Base-by-base conservation (phyloP, 2,113 vertebrate species). In the Bubo blakistoni region DNA sequence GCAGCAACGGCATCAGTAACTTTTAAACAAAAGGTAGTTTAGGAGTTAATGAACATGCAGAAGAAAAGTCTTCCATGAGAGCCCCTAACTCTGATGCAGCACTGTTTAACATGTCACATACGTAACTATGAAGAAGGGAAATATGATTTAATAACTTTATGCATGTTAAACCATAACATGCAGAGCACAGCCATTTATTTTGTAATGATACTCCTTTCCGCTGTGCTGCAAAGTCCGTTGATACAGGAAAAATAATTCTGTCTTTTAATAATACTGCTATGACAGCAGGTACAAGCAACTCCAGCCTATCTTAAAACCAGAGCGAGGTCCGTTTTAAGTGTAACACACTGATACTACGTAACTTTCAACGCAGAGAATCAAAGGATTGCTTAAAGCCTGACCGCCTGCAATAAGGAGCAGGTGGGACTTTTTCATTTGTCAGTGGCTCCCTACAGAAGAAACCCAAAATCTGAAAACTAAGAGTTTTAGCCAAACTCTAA, bases 51-150 rank as follows among this genome's bases (percentile, higher is more conserved):
- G 9, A 38, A 44, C 4, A 51, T 3, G 27, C 44, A 46, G 63
- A 83, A 59, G 18, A 51, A 29, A 72, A 12, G 19, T 10, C 25
- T 16, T 71, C 83, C 52, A 18, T 10, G 51, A 34, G 27, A 71
- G 42, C 44, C n/a, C 16, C 22, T 36, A 72, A 32, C 54, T 65
- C 32, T 2, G 18, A 15, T 8, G 5, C 38, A 62, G 58, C 47
- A 20, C 36, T 10, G 29, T 46, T 62, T 66, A 62, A 86, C 51
- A 36, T 0, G 8, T 73, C 78, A 46, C 20, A 18, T 1, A 21
- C 0, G 10, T 7, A 58, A 55, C 2, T 1, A 7, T 1, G 8
- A 76, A 9, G 40, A 58, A 10, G 2, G 6, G 24, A 20, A 69
- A 91, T 76, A 70, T 3, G 36, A 61, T 79, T 94, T 81, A 40